A percentile compares a stretch with the other conserved stretches of the same genome.
These are phyloP conservation scores for Papilio machaon DNA, from an alignment of 1,140 invertebrate genomes.

Conservation along the genomic window DNA sequence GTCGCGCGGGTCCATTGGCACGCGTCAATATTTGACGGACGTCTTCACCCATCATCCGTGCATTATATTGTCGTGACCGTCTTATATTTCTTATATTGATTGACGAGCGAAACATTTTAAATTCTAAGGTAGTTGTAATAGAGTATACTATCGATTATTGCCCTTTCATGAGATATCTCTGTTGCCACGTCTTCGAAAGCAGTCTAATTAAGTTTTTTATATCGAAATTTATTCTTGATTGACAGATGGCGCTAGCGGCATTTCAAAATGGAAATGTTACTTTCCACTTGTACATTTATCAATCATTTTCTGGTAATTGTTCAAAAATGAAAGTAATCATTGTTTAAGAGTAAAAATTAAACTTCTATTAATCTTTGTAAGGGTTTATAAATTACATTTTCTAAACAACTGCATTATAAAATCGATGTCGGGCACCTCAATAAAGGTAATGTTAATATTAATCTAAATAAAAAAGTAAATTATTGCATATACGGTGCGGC, in stretches of 20 bases:
- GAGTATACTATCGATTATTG: constrained; percentile 40
- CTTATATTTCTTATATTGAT: constrained; percentile 46
- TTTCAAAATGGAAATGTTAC: constrained; percentile 73
- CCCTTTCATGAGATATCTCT: constrained; percentile 50
- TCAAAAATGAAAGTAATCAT: constrained; percentile 10
- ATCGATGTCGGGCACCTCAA: background rate
- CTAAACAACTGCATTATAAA: background rate
- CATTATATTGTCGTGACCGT: constrained; percentile 71
- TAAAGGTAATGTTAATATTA: background rate
- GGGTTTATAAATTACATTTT: no score
- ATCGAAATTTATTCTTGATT: constrained; percentile 77
- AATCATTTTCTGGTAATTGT: constrained; percentile 31
- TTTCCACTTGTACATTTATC: constrained; percentile 54
- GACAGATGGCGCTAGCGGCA: constrained; percentile 78
- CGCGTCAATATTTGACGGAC: constrained; percentile 77
- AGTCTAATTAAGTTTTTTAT: constrained; percentile 79
- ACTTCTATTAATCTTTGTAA: background rate
- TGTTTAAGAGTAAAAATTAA: no score
- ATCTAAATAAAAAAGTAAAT: constrained; percentile 36
- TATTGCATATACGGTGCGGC: constrained; percentile 34
- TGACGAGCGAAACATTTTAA: constrained; percentile 36
- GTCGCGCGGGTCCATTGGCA: constrained; percentile 65
- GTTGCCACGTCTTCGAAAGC: constrained; percentile 73
- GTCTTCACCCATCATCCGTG: constrained; percentile 75
- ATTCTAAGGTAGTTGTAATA: constrained; percentile 43